Percentiles rank a stretch among this genome's conserved stretches.
Evolutionary conservation across 2,797 vertebrate species (phyloP).

Genomic region (Tangara arthus): DNA sequence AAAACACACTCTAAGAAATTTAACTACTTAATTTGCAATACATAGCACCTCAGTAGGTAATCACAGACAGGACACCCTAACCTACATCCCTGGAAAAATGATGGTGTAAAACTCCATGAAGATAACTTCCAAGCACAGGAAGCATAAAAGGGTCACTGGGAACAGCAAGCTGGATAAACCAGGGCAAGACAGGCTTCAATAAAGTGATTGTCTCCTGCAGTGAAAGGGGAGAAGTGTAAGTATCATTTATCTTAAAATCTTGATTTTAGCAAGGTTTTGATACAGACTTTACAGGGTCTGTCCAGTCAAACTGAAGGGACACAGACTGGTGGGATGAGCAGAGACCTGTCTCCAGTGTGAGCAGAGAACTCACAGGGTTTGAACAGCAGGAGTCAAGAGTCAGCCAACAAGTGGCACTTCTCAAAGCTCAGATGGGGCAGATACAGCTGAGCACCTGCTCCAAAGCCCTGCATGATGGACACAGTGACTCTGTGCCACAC

Average conservation of each 20-base stretch:
- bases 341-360: neutral
- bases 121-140: neutral
- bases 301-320: neutral
- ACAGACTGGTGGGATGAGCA: rapidly evolving
- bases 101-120: neutral
- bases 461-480: neutral
- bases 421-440: neutral
- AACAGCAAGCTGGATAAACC: neutral
- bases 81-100: neutral
- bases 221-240: neutral
- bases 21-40: neutral
- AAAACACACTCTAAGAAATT: neutral
- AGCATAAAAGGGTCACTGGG: neutral
- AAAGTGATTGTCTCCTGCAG: neutral
- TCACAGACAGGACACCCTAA: neutral
- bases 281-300: neutral
- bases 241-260: neutral
- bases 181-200: neutral
- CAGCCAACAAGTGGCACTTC: neutral
- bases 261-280: neutral
- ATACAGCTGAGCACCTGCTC: neutral
- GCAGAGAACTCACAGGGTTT: neutral
- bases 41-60: neutral
- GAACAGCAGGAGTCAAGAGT: neutral
- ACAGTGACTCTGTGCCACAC: rapidly evolving